phyloP scores from a whole-genome alignment of 2,888 invertebrate genomes.

The Lypha dubia region DNA sequence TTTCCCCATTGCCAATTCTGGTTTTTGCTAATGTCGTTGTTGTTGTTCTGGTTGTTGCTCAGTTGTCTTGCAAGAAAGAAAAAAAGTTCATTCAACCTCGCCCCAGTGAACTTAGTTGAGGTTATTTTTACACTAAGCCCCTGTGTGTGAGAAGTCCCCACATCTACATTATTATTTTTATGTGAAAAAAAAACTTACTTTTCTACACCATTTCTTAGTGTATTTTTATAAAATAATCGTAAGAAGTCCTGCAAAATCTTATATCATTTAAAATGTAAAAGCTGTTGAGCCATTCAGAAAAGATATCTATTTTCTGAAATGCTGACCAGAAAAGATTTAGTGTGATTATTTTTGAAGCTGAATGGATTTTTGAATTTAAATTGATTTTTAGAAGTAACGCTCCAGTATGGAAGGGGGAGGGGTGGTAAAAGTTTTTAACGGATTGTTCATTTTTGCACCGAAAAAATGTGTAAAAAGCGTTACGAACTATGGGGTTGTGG shows the following conservation, averaged over 20 bases:
- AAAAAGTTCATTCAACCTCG: conserved; percentile 83
- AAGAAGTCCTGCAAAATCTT: not conserved
- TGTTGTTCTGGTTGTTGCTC: conserved; percentile 31
- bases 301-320: not conserved
- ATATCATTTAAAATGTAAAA: not conserved
- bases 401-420: no score
- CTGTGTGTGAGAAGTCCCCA: conserved; percentile 61
- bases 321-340: no score
- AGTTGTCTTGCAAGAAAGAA: conserved; percentile 56
- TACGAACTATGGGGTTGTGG: no score
- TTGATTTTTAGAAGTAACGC: no score
- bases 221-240: not conserved
- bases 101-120: conserved; percentile 84
- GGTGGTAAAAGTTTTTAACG: no score
- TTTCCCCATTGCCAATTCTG: conserved; percentile 16
- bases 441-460: no score
- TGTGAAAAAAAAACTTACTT: conserved; percentile 22
- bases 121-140: conserved; percentile 81
- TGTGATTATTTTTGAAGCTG: no score
- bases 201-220: conserved; percentile 43
- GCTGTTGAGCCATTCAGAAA: not conserved
- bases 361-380: no score
- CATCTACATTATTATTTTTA: conserved; percentile 11
- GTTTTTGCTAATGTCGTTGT: no score
- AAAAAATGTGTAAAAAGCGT: no score